phyloP scores from a whole-genome alignment of 2,888 invertebrate species.

The Athetis lepigone region DNA sequence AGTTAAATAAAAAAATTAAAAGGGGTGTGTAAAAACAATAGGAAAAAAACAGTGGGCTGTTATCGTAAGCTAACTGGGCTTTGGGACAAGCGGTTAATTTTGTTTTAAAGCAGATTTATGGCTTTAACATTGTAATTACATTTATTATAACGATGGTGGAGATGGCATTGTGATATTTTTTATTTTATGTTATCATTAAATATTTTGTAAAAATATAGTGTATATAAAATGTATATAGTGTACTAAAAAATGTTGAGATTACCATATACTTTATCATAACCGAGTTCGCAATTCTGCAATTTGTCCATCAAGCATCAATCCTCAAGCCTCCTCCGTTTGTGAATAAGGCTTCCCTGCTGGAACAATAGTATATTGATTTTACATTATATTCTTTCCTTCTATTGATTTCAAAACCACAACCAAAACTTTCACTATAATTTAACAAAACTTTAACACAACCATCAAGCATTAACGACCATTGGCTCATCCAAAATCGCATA shows the following conservation, averaged over 20 bases:
- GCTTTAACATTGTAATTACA: conserved; percentile 62
- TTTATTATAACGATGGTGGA: conserved; percentile 41
- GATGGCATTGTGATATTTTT: conserved; percentile 18
- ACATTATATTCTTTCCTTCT: no score
- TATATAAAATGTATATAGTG: no score
- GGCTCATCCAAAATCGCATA: conserved; percentile 45
- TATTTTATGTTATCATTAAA: conserved; percentile 2
- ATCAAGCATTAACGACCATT: conserved; percentile 33
- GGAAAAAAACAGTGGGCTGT: conserved; percentile 78
- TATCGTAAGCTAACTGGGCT: conserved; percentile 83
- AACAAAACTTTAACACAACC: not conserved
- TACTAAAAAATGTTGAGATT: no score
- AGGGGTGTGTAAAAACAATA: conserved; percentile 85
- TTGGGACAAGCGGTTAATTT: conserved; percentile 87
- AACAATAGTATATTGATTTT: no score
- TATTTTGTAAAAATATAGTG: not conserved
- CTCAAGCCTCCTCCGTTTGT: no score
- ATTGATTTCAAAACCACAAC: not conserved
- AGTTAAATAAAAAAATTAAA: conserved; percentile 73
- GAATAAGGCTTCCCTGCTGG: no score
- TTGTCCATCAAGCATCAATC: no score
- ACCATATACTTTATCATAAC: no score
- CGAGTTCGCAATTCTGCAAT: no score
- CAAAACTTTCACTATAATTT: conserved; percentile 23
- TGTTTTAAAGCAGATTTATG: conserved; percentile 83